These are phyloP conservation scores for rabbit (Oryctolagus cuniculus) DNA, from an alignment of 2,113 vertebrate genomes.

Conservation along the genomic window mOryCun1.1 NC_091441.1:104042001-104042500, in stretches of 20 bases:
- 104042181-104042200: background rate
- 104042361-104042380: background rate
- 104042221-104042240: background rate
- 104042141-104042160: background rate
- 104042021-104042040: background rate
- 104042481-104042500: background rate
- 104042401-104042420: background rate
- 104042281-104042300: background rate
- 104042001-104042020: background rate
- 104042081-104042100: background rate
- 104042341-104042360: background rate
- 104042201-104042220: background rate
- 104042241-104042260: background rate
- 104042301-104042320: background rate
- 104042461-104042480: background rate
- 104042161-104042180: background rate
- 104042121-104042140: background rate
- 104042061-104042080: background rate
- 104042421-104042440: background rate
- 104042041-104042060: background rate
- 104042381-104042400: background rate
- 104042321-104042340: background rate
- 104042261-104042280: background rate
- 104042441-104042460: background rate
- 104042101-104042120: background rate